A percentile compares a stretch with the other conserved stretches of the same genome.
Evolutionary conservation across 2,797 vertebrate species (phyloP).

Genomic region (Micropoecilia bifurca): DNA sequence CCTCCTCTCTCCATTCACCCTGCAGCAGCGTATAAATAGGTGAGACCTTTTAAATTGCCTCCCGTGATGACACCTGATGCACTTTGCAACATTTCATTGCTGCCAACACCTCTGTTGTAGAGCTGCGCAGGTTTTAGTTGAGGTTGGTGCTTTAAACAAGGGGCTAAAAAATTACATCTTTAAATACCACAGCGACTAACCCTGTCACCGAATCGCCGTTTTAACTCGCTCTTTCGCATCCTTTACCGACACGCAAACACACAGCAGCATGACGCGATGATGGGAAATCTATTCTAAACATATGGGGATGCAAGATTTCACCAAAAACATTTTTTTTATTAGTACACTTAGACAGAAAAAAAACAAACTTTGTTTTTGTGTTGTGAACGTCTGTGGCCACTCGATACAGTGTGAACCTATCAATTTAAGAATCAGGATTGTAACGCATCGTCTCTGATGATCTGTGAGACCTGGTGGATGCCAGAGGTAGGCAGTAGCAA

Average conservation of each 20-base stretch:
- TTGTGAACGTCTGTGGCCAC: background rate
- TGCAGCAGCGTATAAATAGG: constrained; percentile 18
- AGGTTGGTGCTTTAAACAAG: background rate
- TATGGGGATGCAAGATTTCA: background rate
- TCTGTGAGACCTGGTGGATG: background rate
- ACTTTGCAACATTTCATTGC: background rate
- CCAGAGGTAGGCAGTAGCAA: too few relatives aligned
- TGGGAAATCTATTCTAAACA: background rate
- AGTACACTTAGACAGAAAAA: background rate
- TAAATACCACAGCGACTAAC: background rate
- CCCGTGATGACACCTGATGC: constrained; percentile 27
- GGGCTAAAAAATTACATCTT: background rate
- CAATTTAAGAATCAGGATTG: background rate
- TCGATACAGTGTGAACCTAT: background rate
- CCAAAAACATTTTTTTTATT: background rate
- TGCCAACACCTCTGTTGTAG: background rate
- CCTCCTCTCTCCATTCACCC: background rate
- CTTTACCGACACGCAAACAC: background rate
- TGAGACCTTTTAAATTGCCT: constrained; percentile 33
- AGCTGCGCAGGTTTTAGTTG: background rate
- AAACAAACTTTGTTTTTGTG: background rate
- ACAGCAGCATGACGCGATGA: background rate
- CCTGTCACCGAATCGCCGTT: background rate
- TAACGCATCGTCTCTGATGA: background rate
- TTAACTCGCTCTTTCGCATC: background rate